phyloP scores from a whole-genome alignment of 1,140 invertebrate genomes.

The Trichonephila inaurata region DNA sequence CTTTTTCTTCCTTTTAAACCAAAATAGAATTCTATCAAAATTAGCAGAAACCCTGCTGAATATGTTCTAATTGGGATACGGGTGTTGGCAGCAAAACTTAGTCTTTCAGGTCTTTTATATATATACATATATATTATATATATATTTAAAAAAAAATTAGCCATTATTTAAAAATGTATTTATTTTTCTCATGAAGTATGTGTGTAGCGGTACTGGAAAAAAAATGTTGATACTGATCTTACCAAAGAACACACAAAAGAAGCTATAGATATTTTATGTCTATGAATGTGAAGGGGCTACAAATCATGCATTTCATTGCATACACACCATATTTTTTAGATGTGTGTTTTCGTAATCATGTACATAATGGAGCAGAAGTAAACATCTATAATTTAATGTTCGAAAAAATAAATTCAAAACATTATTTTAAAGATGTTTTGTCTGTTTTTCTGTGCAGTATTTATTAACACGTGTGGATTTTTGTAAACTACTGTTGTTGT shows the following conservation, averaged over 20 bases:
- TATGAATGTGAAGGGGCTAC: constrained; percentile 9
- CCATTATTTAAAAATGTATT: constrained; percentile 75
- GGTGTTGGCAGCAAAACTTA: constrained; percentile 75
- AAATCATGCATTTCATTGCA: constrained; percentile 69
- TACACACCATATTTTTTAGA: constrained; percentile 68
- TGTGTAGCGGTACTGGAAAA: constrained; percentile 60
- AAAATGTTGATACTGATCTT: constrained; percentile 41
- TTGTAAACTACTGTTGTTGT: constrained; percentile 75
- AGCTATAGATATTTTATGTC: constrained; percentile 57
- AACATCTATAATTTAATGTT: constrained; percentile 56
- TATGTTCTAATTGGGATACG: constrained; percentile 75
- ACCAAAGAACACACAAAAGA: constrained; percentile 71
- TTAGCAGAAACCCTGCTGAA: constrained; percentile 35
- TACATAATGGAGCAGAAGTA: constrained; percentile 56
- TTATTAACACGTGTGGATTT: constrained; percentile 70
- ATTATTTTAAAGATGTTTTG: constrained; percentile 58
- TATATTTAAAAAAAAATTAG: constrained; percentile 65
- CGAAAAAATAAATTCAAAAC: not conserved
- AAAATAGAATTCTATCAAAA: not conserved
- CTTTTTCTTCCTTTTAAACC: not conserved
- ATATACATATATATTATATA: constrained; percentile 10
- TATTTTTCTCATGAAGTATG: constrained; percentile 67
- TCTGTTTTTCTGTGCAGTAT: constrained; percentile 70
- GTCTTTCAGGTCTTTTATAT: constrained; percentile 75
- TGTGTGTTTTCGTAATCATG: constrained; percentile 67